Evolutionary conservation across 64 coral and sea anemone species (phyloP), one percentile per base, ranked within the genome.

Genomic region (Dendronephthya gigantea): DNA sequence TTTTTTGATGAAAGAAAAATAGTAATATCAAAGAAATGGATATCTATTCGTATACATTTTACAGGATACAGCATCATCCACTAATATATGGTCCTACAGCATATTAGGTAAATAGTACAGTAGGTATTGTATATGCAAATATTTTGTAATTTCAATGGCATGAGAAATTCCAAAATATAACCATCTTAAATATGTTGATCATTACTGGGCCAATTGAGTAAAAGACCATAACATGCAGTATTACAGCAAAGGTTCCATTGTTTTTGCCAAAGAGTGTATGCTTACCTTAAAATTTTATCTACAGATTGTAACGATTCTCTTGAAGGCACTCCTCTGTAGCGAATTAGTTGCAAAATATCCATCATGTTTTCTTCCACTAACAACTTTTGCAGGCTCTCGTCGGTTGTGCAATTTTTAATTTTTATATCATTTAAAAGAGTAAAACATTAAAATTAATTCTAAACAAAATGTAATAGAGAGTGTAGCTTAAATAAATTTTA

Each of bases 291-390:
- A 74, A 74, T 74, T 13, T 74, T 74, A 35, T 74, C 68, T 19
- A 74, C 68, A 74, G 68, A 74, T 74, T 74, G n/a, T 35, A 74
- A 17, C 0, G 68, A 30, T 74, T 74, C 68, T 74, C 25, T 74
- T 74, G 68, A 74, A 19, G 68, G 68, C 68, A 74, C 68, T 74
- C 68, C 68, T 74, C 68, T 74, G 32, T 74, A 74, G 32, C 32
- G 68, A 74, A 74, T 74, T 2, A 25, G 13, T 74, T 27, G 32
- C 68, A 74, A 74, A 74, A 1, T 28, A 74, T 74, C 68, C 1
- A 74, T 25, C 68, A 74, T 28, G n/a, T 74, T 8, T 27, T 74
- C 68, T 35, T 74, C 68, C 1, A 74, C 25, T 8, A 74, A 8
- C 68, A 28, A 13, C 1, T 74, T 74, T 8, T 74, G 68, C 32